Percentiles rank a stretch among this genome's conserved stretches.
These are phyloP conservation scores for Bradypodion pumilum DNA, from an alignment of 2,797 vertebrate species.

Conservation along the genomic window DNA sequence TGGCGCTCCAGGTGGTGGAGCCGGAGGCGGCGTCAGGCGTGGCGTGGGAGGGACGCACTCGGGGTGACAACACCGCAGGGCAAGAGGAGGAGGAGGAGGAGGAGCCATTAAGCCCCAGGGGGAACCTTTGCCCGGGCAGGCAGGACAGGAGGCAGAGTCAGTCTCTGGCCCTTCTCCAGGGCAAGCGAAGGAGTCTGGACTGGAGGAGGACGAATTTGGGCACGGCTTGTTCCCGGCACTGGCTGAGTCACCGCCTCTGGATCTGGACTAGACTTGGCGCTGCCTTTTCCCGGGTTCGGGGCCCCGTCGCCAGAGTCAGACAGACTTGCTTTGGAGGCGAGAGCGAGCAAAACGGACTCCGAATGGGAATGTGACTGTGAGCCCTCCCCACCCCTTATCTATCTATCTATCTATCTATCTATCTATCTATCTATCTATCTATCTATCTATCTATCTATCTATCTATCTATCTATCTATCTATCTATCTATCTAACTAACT, in stretches of 20 bases:
- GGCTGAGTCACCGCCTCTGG: neutral
- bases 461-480: no score
- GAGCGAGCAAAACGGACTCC: no score
- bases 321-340: neutral
- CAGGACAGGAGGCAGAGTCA: neutral
- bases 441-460: no score
- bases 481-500: no score
- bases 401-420: no score
- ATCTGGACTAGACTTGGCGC: neutral
- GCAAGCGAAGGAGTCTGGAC: neutral
- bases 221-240: neutral
- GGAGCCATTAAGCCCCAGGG: neutral
- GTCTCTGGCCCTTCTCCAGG: no score
- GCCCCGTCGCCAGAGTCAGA: no score
- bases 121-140: neutral
- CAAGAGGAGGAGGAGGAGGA: no score
- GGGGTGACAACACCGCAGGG: neutral
- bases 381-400: no score
- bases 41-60: neutral
- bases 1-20: neutral
- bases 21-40: neutral
- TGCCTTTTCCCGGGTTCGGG: neutral
- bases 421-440: no score
- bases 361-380: no score
- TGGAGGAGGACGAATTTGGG: neutral